Percentiles rank a stretch among this genome's conserved stretches.
Evolutionary conservation across 2,797 vertebrate species (phyloP).

Genomic region (Danio tinwini): DNA sequence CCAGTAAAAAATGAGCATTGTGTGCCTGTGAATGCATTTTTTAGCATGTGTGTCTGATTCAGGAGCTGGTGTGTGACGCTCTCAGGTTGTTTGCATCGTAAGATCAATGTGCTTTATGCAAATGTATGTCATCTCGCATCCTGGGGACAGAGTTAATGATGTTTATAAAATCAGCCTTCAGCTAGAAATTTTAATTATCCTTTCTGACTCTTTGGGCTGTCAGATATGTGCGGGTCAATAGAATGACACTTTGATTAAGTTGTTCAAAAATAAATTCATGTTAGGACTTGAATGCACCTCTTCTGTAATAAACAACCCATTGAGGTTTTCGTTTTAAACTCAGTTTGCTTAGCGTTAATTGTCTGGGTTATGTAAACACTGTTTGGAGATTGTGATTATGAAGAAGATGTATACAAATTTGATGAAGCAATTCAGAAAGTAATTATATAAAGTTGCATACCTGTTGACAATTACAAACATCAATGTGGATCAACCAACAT

Average conservation of each 20-base stretch:
- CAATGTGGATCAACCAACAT: no score
- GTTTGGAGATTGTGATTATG: background rate
- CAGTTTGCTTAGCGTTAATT: background rate
- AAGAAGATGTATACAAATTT: background rate
- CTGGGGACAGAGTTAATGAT: conserved; percentile 63
- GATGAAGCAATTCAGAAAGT: no score
- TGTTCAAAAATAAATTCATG: background rate
- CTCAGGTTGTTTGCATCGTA: conserved; percentile 45
- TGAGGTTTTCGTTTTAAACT: no score
- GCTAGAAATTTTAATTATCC: conserved; percentile 66
- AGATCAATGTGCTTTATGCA: conserved; percentile 70
- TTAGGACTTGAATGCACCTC: background rate
- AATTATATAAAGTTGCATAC: no score
- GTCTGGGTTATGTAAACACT: background rate
- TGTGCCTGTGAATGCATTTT: background rate
- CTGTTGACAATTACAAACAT: no score
- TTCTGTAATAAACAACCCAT: background rate
- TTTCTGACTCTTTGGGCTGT: conserved; percentile 55
- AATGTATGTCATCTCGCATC: conserved; percentile 63
- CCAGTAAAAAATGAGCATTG: conserved; percentile 3
- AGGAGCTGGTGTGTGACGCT: conserved; percentile 1
- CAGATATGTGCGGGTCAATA: conserved; percentile 1
- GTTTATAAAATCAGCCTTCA: conserved; percentile 63
- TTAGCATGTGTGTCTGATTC: background rate
- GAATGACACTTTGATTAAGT: conserved; percentile 7